These are phyloP conservation scores for Philantomba maxwellii DNA, from an alignment of 2,113 vertebrate genomes.

Conservation along the genomic window DNA sequence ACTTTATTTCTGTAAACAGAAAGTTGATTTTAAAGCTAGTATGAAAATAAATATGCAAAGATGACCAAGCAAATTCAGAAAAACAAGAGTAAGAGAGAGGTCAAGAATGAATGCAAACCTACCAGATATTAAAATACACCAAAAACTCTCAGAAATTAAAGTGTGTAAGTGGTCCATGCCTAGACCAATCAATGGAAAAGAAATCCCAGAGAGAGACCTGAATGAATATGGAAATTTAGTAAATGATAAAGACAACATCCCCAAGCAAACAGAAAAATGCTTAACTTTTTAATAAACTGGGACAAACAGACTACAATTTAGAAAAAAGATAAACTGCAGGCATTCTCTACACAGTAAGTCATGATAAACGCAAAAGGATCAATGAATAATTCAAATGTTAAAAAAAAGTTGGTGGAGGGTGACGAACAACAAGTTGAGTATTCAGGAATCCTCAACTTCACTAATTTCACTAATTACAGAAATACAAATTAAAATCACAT, in stretches of 20 bases:
- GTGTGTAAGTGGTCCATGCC: background rate
- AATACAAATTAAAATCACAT: background rate
- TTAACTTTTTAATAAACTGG: background rate
- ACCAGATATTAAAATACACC: background rate
- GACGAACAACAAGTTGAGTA: background rate
- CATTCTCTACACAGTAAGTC: background rate
- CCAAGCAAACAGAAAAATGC: background rate
- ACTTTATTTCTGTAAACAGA: slow-evolving; percentile 18
- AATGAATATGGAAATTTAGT: background rate
- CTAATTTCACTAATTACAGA: background rate
- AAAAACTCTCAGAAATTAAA: background rate
- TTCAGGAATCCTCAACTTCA: background rate
- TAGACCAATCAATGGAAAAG: background rate
- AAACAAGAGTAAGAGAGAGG: background rate
- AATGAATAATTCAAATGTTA: background rate
- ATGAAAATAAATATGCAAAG: background rate
- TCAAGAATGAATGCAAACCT: background rate
- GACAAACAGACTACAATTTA: background rate
- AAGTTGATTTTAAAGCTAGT: background rate
- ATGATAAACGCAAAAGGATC: background rate
- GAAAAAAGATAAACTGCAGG: background rate
- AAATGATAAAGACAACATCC: background rate
- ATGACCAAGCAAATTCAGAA: background rate
- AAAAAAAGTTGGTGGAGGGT: background rate
- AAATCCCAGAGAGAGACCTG: background rate